Conservation (phyloP, 2,797 vertebrate species). For the Odontamblyopus lacepedii region DNA sequence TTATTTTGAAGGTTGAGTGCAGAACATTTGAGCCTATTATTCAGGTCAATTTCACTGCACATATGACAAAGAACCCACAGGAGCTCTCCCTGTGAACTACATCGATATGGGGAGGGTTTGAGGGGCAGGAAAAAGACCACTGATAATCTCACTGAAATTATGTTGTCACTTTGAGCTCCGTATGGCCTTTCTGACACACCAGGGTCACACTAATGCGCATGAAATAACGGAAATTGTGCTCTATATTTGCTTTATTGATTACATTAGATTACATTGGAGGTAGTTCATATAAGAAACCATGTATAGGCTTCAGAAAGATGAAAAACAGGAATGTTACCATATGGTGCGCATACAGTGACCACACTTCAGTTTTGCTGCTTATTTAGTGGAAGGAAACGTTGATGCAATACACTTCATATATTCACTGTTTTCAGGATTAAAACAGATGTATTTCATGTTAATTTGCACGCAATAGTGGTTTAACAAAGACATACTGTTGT, state of each 20-base stretch:
- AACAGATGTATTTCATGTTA: too few species aligned
- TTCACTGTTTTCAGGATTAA: too few species aligned
- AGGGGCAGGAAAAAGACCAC: slow-evolving; percentile 50
- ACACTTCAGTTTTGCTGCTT: too few species aligned
- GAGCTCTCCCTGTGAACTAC: slow-evolving; percentile 47
- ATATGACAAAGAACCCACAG: slow-evolving; percentile 31
- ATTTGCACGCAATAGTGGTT: too few species aligned
- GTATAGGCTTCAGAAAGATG: too few species aligned
- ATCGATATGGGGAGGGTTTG: slow-evolving; percentile 47
- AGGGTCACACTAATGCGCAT: slow-evolving; percentile 17
- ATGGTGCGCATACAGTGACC: too few species aligned
- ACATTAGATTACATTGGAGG: background rate
- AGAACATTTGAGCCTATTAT: slow-evolving; percentile 16
- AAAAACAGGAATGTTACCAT: too few species aligned
- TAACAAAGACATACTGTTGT: too few species aligned
- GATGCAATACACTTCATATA: too few species aligned
- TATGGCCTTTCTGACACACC: slow-evolving; percentile 36
- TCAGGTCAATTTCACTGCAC: slow-evolving; percentile 16
- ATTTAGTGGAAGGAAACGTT: too few species aligned
- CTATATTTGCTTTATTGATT: slow-evolving; percentile 33
- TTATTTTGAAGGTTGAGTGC: slow-evolving; percentile 15
- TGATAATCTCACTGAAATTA: slow-evolving; percentile 57
- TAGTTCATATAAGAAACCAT: too few species aligned
- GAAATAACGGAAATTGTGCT: slow-evolving; percentile 39
- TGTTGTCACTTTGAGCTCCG: slow-evolving; percentile 49